Evolutionary conservation across 2,888 invertebrate genomes (phyloP).

Genomic region (Parascotia fuliginaria): DNA sequence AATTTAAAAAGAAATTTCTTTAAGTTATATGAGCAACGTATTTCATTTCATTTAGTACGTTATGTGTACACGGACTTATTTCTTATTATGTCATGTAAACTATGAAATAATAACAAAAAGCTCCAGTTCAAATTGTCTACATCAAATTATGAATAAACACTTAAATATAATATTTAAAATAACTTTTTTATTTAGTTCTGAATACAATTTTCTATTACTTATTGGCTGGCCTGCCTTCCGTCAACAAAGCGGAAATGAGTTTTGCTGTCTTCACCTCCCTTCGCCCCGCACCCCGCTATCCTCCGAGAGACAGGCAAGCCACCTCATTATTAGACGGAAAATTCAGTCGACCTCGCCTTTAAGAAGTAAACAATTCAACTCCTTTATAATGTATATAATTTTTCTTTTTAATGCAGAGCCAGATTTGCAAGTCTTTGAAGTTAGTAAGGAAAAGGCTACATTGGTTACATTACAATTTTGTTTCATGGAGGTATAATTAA

Average conservation of each 20-base stretch:
- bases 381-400: slow-evolving; percentile 7
- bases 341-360: slow-evolving; percentile 57
- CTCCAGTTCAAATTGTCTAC: not conserved
- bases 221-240: slow-evolving; percentile 76
- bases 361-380: slow-evolving; percentile 37
- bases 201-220: slow-evolving; percentile 73
- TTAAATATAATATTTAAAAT: slow-evolving; percentile 63
- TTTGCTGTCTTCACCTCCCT: slow-evolving; percentile 56
- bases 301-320: slow-evolving; percentile 61
- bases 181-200: slow-evolving; percentile 60
- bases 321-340: slow-evolving; percentile 72
- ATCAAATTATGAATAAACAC: slow-evolving; percentile 22
- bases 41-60: too few species aligned
- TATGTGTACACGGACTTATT: too few species aligned
- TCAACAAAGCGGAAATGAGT: slow-evolving; percentile 80
- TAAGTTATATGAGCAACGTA: too few species aligned
- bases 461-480: not conserved
- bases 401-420: not conserved
- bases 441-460: not conserved
- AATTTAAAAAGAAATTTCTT: too few species aligned
- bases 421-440: not conserved
- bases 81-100: too few species aligned
- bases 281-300: slow-evolving; percentile 36
- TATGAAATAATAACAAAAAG: too few species aligned
- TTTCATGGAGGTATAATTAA: not conserved